phyloP scores from a whole-genome alignment of 2,113 vertebrate genomes.

The Pipra filicauda region DNA sequence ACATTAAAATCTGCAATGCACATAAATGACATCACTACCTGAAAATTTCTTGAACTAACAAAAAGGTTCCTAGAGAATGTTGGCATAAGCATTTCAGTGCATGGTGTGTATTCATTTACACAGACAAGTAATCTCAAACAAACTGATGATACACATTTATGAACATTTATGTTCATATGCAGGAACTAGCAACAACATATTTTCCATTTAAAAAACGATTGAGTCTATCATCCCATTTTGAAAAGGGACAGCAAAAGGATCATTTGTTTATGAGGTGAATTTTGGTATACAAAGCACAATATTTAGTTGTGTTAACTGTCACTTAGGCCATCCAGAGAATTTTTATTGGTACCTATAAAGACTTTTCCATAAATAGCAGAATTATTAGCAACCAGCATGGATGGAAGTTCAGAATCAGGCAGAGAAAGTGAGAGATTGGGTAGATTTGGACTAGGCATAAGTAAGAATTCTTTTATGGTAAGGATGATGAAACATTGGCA shows the following conservation, averaged over 20 bases:
- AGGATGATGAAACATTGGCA: background rate
- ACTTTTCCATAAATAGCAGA: background rate
- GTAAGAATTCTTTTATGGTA: accelerated
- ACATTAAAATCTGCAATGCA: background rate
- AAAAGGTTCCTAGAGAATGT: background rate
- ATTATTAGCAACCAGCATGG: background rate
- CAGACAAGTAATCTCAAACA: background rate
- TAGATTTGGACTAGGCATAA: background rate
- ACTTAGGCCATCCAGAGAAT: background rate
- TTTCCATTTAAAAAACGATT: background rate
- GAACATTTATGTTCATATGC: background rate
- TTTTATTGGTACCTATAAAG: background rate
- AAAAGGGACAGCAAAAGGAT: background rate
- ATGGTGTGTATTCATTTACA: background rate
- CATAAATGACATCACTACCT: background rate
- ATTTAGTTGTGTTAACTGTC: background rate
- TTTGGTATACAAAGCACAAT: background rate
- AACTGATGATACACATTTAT: background rate
- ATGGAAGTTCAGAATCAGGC: background rate
- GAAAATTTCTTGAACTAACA: background rate
- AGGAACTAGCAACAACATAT: background rate
- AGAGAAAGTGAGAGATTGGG: background rate
- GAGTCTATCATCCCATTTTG: background rate
- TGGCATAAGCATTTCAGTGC: background rate
- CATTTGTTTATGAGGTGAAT: background rate